Evolutionary conservation across 2,888 invertebrate species (phyloP), one percentile per base, ranked within the genome.

Genomic region (Heteromyza rotundicornis): DNA sequence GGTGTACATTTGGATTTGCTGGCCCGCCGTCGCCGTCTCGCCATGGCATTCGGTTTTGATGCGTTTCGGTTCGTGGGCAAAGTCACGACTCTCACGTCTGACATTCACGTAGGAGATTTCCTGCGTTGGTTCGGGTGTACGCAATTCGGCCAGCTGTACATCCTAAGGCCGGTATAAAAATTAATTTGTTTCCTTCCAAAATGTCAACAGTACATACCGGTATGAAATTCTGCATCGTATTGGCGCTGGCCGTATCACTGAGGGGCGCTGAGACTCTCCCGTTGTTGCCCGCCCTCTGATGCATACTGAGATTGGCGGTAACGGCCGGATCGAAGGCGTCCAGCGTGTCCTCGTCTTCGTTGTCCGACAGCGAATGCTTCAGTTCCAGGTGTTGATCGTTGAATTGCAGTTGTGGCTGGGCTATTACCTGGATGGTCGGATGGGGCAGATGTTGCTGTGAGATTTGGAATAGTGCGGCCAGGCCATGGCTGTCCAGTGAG

Each of bases 261-360:
- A 75, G 67, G 2, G 75, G 72, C 3, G 80, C 75, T n/a, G 78
- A 73, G 1, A 62, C 63, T 1, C 62, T 60, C 8, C n/a, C 14
- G 2, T 2, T 8, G 23, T 64, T 22, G 60, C 68, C 22, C 57
- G 52, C 65, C 40, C 60, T 68, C 64, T 59, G 65, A 55, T 70
- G 68, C 49, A 71, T 22, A 7, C 68, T 70, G 20, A 77, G 56
- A n/a, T 69, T 69, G n/a, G 70, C 66, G 16, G 71, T 70, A 57
- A 79, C 69, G 52, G 70, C 73, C 0, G 79, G 71, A 68, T 81
- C 80, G 35, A 80, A 80, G 8, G 79, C 81, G 62, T 81, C 81
- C 23, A 78, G 77, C 1, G 81, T 81, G 57, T 80, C 80, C 66
- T 81, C 81, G 23, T 81, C 81, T 22, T 81, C 81, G 52, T 81